Conservation (phyloP, 1,140 invertebrate species). For the Caenorhabditis brenneri region DNA sequence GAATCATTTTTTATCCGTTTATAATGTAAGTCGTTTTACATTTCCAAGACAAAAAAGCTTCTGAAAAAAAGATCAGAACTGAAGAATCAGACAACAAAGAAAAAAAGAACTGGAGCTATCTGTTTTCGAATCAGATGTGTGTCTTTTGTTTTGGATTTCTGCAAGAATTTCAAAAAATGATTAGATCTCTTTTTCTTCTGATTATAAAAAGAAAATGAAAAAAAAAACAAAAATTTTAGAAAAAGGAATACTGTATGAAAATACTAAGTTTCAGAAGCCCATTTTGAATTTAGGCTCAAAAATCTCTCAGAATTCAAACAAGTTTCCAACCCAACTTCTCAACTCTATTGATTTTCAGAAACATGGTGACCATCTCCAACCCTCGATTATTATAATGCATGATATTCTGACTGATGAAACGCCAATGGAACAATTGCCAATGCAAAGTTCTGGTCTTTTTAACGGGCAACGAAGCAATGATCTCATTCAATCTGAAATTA, state of each 20-base stretch:
- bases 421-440: background rate
- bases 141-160: background rate
- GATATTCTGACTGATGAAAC: slow-evolving; percentile 59
- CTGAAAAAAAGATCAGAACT: background rate
- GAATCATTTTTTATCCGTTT: slow-evolving; percentile 62
- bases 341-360: too few relatives aligned
- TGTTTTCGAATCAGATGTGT: background rate
- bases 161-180: too few relatives aligned
- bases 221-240: background rate
- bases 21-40: slow-evolving; percentile 57
- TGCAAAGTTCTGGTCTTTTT: background rate
- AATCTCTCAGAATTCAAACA: too few relatives aligned
- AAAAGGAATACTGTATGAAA: too few relatives aligned
- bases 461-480: slow-evolving; percentile 25
- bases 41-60: background rate
- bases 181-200: too few relatives aligned
- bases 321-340: too few relatives aligned
- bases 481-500: slow-evolving; percentile 12
- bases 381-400: slow-evolving; percentile 67
- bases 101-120: background rate
- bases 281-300: too few relatives aligned
- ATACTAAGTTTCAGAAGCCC: too few relatives aligned
- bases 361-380: slow-evolving; percentile 66
- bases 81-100: too few relatives aligned
- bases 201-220: too few relatives aligned